These are phyloP conservation scores for Cerastis leucographa DNA, from an alignment of 2,888 invertebrate genomes.

Conservation along the genomic window DNA sequence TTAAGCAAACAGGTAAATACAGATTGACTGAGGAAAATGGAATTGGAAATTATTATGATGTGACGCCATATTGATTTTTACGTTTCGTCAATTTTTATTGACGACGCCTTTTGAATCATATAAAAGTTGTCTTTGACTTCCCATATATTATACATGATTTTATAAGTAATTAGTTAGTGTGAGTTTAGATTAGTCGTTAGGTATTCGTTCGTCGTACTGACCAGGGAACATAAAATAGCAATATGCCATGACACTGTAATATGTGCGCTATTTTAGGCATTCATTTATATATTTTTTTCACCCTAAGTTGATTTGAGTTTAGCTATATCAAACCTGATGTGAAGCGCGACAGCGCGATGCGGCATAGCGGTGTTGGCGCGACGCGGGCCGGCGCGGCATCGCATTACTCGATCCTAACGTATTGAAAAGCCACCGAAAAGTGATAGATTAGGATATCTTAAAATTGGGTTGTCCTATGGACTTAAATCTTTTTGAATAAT, in stretches of 20 bases:
- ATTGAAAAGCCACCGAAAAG: too few species aligned
- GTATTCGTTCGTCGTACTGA: background rate
- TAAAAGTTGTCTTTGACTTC: background rate
- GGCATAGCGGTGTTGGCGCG: too few species aligned
- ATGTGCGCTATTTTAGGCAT: background rate
- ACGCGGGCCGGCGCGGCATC: too few species aligned
- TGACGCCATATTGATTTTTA: background rate
- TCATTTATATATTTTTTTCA: too few species aligned
- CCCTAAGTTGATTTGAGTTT: too few species aligned
- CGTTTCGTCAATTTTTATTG: background rate
- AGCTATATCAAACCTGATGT: too few species aligned
- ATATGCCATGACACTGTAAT: too few species aligned
- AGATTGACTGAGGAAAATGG: background rate
- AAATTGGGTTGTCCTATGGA: too few species aligned
- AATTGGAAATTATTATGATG: constrained; percentile 3
- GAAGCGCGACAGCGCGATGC: too few species aligned
- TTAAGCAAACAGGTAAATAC: constrained; percentile 6
- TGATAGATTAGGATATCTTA: too few species aligned
- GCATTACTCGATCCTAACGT: too few species aligned
- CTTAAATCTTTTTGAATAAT: too few species aligned
- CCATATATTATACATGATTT: background rate
- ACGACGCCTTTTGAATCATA: background rate
- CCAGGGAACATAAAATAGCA: background rate
- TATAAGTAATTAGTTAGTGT: background rate
- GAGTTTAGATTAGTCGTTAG: background rate